Conservation (phyloP, 2,888 invertebrate species). For the Zeuzera pyrina region DNA sequence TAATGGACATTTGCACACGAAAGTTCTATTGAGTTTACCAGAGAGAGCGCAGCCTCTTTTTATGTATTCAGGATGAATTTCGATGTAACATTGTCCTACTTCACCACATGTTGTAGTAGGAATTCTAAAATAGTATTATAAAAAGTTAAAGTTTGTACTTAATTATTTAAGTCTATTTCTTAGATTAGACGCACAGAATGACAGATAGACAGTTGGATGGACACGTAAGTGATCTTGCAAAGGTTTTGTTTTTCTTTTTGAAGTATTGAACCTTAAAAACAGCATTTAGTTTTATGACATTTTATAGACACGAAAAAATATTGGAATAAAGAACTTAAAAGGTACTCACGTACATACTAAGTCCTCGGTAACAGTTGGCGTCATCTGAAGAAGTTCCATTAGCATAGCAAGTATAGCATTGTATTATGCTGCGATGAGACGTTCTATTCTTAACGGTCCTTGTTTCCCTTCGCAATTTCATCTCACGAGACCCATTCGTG, state of each 20-base stretch:
- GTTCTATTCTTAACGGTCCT: constrained; percentile 15
- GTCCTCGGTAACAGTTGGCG: constrained; percentile 31
- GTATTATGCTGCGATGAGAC: constrained; percentile 12
- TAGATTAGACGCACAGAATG: too few species aligned
- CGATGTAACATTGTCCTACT: constrained; percentile 36
- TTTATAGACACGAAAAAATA: too few species aligned
- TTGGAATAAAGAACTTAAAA: too few species aligned
- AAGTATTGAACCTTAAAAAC: too few species aligned
- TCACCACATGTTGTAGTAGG: constrained; percentile 24
- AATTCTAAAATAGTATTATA: constrained; percentile 29
- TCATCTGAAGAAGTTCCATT: constrained; percentile 18
- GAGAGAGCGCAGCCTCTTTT: constrained; percentile 42
- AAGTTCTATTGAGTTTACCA: constrained; percentile 36
- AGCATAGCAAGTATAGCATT: constrained; percentile 32
- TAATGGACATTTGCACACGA: constrained; percentile 50
- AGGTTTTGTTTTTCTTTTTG: too few species aligned
- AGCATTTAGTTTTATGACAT: too few species aligned
- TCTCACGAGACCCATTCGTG: too few species aligned
- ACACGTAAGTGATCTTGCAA: too few species aligned
- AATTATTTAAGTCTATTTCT: too few species aligned
- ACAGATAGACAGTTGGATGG: too few species aligned
- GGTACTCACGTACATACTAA: too few species aligned
- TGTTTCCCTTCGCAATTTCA: constrained; percentile 20
- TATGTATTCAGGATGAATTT: constrained; percentile 41
- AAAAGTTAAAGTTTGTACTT: background rate